phyloP scores from a whole-genome alignment of 2,113 vertebrate genomes.

The Miniopterus natalensis region DNA sequence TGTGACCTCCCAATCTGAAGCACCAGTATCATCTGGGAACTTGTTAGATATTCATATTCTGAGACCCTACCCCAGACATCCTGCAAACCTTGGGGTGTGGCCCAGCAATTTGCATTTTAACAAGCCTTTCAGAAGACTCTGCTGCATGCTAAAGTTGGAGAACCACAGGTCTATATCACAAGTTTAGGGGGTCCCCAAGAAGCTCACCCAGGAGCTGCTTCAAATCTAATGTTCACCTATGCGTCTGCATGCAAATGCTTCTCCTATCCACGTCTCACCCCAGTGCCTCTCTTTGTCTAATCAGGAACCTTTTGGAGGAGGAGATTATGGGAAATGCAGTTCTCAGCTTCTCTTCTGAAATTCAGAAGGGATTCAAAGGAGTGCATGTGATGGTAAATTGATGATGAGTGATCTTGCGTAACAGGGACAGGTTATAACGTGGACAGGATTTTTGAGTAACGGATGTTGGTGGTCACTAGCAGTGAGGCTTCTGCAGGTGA shows the following conservation, averaged over 20 bases:
- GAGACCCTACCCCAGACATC: not conserved
- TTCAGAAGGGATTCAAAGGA: not conserved
- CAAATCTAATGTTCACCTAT: not conserved
- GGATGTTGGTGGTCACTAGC: not conserved
- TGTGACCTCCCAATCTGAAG: not conserved
- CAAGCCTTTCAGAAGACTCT: not conserved
- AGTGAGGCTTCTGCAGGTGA: not conserved
- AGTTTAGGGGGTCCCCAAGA: not conserved
- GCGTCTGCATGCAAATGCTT: not conserved
- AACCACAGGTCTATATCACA: not conserved
- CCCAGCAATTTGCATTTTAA: not conserved
- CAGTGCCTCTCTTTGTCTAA: not conserved
- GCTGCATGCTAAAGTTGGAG: not conserved
- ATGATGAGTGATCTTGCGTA: not conserved
- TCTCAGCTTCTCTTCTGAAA: not conserved
- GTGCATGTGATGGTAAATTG: not conserved
- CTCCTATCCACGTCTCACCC: not conserved
- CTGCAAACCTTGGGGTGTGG: not conserved
- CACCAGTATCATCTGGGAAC: not conserved
- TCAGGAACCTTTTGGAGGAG: not conserved
- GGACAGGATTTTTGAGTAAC: not conserved
- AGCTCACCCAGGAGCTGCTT: not conserved
- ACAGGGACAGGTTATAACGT: not conserved
- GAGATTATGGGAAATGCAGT: not conserved
- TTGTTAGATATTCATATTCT: not conserved